Percentiles rank a stretch among this genome's conserved stretches.
These are phyloP conservation scores for Brachymystax lenok DNA, from an alignment of 2,797 vertebrate species.

Conservation along the genomic window DNA sequence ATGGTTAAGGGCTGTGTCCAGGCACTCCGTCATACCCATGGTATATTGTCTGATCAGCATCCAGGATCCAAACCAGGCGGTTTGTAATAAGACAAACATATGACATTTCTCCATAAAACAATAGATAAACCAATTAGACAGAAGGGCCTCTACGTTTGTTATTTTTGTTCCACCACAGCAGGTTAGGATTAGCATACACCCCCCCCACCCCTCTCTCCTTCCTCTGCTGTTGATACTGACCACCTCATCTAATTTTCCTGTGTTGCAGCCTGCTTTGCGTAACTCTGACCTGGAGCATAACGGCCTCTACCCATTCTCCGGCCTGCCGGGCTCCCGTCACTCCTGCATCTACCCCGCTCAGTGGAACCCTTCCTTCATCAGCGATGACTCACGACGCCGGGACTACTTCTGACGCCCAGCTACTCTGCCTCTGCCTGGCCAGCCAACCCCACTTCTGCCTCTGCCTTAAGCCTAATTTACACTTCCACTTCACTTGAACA, in stretches of 20 bases:
- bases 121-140: background rate
- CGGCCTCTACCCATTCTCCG: slow-evolving; percentile 90
- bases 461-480: background rate
- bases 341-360: slow-evolving; percentile 97
- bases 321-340: slow-evolving; percentile 93
- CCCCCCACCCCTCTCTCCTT: background rate
- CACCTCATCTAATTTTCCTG: slow-evolving; percentile 10
- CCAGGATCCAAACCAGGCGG: too few relatives aligned
- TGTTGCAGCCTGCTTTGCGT: slow-evolving; percentile 84
- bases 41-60: too few relatives aligned
- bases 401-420: slow-evolving; percentile 88
- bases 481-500: background rate
- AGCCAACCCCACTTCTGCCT: background rate
- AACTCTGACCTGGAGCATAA: slow-evolving; percentile 95
- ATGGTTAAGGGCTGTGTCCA: too few relatives aligned
- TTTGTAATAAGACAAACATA: background rate
- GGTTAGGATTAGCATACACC: background rate
- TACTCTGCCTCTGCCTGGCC: background rate
- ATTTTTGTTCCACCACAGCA: background rate
- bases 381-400: slow-evolving; percentile 91
- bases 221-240: background rate
- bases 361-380: slow-evolving; percentile 95
- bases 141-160: background rate
- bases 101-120: background rate
- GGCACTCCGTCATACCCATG: too few relatives aligned